Conservation (phyloP, 2,888 invertebrate species). For the Drosophila testacea region DNA sequence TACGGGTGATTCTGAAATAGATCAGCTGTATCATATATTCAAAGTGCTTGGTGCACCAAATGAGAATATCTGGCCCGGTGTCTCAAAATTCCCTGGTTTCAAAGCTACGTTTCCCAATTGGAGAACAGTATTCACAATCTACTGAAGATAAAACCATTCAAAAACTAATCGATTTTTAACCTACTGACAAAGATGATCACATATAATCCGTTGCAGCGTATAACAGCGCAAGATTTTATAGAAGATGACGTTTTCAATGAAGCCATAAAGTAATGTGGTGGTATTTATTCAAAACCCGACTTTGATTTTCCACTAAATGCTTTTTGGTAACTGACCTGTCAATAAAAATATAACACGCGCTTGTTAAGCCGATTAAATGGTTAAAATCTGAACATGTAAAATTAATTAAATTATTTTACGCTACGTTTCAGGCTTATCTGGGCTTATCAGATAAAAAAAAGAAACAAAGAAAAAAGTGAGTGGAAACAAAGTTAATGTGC, state of each 20-base stretch:
- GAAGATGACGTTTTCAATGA: not conserved
- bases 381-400: constrained; percentile 20
- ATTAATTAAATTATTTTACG: constrained; percentile 54
- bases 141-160: not conserved
- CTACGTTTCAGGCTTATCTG: constrained; percentile 20
- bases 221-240: not conserved
- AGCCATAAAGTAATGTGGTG: not conserved
- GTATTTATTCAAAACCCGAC: not conserved
- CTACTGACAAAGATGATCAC: not conserved
- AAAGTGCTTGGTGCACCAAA: not conserved
- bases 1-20: not conserved
- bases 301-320: not conserved
- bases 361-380: constrained; percentile 37
- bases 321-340: constrained; percentile 90
- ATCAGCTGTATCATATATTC: not conserved
- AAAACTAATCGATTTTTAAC: not conserved
- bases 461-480: not conserved
- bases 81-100: not conserved
- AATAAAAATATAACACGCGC: constrained; percentile 41
- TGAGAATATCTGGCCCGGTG: constrained; percentile 3
- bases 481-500: constrained; percentile 38
- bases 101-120: not conserved
- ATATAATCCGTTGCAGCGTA: not conserved
- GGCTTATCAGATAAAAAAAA: not conserved
- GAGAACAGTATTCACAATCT: not conserved